phyloP scores from a whole-genome alignment of 2,797 vertebrate species.

The Spheniscus humboldti region DNA sequence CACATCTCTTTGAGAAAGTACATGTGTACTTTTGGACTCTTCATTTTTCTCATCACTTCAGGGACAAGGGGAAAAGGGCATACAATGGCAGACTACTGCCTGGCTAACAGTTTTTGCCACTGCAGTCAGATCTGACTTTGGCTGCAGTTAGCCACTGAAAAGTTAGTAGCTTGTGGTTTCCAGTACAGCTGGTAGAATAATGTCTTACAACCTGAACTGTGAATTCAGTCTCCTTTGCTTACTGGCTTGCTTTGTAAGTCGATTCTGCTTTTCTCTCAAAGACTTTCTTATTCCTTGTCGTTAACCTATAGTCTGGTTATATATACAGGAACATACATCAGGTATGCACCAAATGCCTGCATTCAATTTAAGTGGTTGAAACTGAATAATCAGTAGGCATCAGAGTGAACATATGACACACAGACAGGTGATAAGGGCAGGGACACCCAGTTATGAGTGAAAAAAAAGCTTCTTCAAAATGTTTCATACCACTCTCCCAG shows the following conservation, averaged over 20 bases:
- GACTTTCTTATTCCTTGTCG: neutral
- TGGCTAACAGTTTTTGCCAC: neutral
- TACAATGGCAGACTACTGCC: neutral
- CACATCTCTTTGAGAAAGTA: neutral
- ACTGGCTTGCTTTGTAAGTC: neutral
- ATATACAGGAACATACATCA: neutral
- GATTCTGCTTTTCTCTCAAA: neutral
- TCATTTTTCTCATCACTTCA: neutral
- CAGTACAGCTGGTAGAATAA: neutral
- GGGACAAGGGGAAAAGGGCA: neutral
- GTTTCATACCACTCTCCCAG: neutral
- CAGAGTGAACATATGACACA: neutral
- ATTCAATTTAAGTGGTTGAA: neutral
- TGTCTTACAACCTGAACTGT: neutral
- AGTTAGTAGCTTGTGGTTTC: neutral
- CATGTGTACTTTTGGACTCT: neutral
- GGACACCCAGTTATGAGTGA: neutral
- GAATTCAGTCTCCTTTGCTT: neutral
- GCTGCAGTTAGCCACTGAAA: neutral
- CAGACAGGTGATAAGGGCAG: neutral
- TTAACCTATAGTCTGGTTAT: neutral
- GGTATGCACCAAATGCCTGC: neutral
- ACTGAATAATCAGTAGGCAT: neutral
- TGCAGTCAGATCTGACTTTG: neutral
- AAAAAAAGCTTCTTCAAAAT: neutral